Percentiles rank a stretch among this genome's conserved stretches.
Evolutionary conservation across 2,888 invertebrate species (phyloP).

Genomic region (Lucinisca nassula): DNA sequence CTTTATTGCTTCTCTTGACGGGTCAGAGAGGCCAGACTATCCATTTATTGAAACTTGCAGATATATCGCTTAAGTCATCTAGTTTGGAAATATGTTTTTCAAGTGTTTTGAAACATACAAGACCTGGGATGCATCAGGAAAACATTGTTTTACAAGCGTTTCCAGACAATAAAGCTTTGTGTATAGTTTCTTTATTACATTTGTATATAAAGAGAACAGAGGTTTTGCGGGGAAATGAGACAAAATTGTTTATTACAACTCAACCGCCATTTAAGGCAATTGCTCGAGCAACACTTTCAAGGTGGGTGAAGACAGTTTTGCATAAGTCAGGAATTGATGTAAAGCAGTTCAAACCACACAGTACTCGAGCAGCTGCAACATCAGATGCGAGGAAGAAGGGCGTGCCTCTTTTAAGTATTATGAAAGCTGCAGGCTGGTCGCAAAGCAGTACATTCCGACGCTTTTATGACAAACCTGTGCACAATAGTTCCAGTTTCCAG

Average conservation of each 20-base stretch:
- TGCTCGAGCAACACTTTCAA: conserved; percentile 20
- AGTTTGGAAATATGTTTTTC: background rate
- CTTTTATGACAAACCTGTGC: conserved; percentile 9
- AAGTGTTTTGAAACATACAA: background rate
- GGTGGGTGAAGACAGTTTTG: conserved; percentile 34
- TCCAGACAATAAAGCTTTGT: background rate
- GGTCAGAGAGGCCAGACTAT: background rate
- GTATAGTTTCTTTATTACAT: background rate
- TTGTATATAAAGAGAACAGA: conserved; percentile 23
- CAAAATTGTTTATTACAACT: conserved; percentile 9
- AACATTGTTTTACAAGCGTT: background rate
- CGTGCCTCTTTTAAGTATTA: conserved; percentile 13
- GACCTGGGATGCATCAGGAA: background rate
- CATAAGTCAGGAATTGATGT: conserved; percentile 2
- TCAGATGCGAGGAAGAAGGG: conserved; percentile 21
- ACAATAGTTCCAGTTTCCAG: background rate
- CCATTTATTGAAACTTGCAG: background rate
- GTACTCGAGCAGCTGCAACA: conserved; percentile 21
- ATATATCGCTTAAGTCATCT: background rate
- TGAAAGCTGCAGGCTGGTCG: conserved; percentile 35
- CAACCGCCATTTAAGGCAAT: conserved; percentile 16
- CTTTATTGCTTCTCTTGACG: background rate
- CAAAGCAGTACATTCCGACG: conserved; percentile 13
- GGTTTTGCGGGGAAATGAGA: background rate
- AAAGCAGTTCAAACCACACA: conserved; percentile 18